Evolutionary conservation across 2,797 vertebrate species (phyloP), one percentile per base, ranked within the genome.

Genomic region (Thripadectes ignobilis): DNA sequence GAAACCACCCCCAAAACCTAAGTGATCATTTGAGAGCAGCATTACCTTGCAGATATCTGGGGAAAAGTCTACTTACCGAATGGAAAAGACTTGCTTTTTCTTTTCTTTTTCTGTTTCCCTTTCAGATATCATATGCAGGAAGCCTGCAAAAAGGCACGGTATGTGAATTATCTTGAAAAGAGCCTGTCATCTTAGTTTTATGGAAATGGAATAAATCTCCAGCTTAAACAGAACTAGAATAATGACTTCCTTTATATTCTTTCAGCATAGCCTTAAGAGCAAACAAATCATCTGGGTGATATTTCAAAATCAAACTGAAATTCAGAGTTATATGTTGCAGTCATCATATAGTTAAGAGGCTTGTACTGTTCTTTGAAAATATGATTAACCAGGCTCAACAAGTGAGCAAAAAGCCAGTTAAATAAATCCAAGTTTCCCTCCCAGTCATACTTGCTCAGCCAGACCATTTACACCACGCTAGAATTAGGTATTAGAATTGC

Each of bases 91-190:
- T 84, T 75, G 10, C 14, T 76, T 86, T 74, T 85, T 61, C 43
- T 90, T 75, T 77, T 55, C 30, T 88, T 51, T 86, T 84, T 24
- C 61, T 9, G 8, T 46, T 95, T 86, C 71, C 29, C 32, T 82
- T 92, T 94, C 73, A 88, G 84, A 59, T 87, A 54, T 63, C 39
- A 48, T 10, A 89, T 5, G 54, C 80, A 94, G 86, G 65, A 91
- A 91, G 68, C 57, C 65, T 77, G 46, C 46, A 57, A 69, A 91
- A 89, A 93, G 78, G 62, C 86, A 91, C 67, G 85, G 78, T 49
- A 46, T 58, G 78, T 83, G 94, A 95, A 94, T 95, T 95, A 94
- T 76, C 94, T 95, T 92, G 92, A 96, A 94, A 92, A 92, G 75
- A 87, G 68, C 41, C 61, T 95, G 92, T 88, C 88, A 0, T 92